Conservation (phyloP, 2,797 vertebrate species). For the Xenops minutus region DNA sequence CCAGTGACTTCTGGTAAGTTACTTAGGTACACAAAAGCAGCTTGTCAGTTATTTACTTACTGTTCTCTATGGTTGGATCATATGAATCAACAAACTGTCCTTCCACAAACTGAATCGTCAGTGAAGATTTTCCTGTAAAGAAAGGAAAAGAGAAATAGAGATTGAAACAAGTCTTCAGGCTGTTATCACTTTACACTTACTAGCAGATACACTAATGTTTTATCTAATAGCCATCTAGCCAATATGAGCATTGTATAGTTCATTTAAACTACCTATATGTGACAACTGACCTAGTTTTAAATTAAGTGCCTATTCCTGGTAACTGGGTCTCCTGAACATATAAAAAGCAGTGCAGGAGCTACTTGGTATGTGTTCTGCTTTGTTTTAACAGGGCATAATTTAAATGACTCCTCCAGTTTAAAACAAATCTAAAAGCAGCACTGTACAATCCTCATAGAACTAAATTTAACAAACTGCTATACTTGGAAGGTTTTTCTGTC, state of each 20-base stretch:
- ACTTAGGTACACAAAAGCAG: background rate
- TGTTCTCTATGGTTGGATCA: constrained; percentile 99
- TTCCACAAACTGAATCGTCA: constrained; percentile 99
- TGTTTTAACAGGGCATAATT: background rate
- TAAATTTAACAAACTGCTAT: background rate
- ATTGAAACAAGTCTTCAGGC: background rate
- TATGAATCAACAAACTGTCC: constrained; percentile 99
- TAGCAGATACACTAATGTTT: background rate
- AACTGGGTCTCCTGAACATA: constrained; percentile 11
- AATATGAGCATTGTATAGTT: background rate
- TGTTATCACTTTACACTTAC: background rate
- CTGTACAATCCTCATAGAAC: background rate
- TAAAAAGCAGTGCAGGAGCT: background rate
- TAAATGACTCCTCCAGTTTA: background rate
- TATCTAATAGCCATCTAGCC: background rate
- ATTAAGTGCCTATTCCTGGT: constrained; percentile 15
- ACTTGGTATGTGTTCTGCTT: background rate
- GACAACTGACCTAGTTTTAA: constrained; percentile 24
- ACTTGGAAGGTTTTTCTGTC: background rate
- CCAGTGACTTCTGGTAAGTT: background rate
- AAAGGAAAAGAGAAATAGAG: background rate
- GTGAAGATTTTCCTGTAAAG: constrained; percentile 92
- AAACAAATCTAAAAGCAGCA: background rate
- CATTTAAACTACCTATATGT: background rate
- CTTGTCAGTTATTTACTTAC: constrained; percentile 80